These are phyloP conservation scores for Nasonia oneida DNA, from an alignment of 2,888 invertebrate species.

Conservation along the genomic window DNA sequence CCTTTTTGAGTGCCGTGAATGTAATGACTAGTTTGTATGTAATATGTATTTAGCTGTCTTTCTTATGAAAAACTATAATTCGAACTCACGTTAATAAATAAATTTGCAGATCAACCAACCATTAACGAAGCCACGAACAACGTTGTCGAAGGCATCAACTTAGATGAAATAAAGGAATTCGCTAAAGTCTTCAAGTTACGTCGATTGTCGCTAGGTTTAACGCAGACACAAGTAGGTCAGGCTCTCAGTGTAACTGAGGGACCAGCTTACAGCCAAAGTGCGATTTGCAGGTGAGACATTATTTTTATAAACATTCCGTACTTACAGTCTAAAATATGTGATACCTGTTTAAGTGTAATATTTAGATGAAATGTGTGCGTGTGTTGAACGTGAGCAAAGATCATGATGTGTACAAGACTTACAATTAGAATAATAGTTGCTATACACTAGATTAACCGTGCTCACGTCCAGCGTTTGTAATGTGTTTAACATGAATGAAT, in stretches of 20 bases:
- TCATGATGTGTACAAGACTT: background rate
- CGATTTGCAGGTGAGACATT: conserved; percentile 96
- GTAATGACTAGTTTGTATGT: too few relatives aligned
- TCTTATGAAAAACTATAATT: background rate
- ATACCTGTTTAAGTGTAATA: conserved; percentile 57
- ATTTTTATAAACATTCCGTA: background rate
- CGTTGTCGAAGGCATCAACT: conserved; percentile 96
- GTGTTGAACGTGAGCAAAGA: background rate
- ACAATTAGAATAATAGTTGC: background rate
- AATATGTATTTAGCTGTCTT: background rate
- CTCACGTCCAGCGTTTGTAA: conserved; percentile 31
- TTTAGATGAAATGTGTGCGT: conserved; percentile 37
- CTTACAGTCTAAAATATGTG: conserved; percentile 44
- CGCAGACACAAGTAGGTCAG: conserved; percentile 98
- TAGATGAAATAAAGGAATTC: conserved; percentile 99
- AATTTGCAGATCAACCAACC: conserved; percentile 88
- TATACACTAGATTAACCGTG: background rate
- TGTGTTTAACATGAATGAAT: conserved; percentile 18
- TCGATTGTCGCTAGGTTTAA: conserved; percentile 94
- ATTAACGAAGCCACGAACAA: conserved; percentile 96
- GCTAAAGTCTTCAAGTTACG: conserved; percentile 98
- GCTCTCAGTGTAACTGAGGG: conserved; percentile 97
- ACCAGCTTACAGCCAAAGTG: conserved; percentile 99
- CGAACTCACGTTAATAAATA: background rate
- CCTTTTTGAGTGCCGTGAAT: background rate